Percentiles rank a stretch among this genome's conserved stretches.
phyloP scores from a whole-genome alignment of 2,113 vertebrate genomes.

The Psilopsiagon aurifrons region DNA sequence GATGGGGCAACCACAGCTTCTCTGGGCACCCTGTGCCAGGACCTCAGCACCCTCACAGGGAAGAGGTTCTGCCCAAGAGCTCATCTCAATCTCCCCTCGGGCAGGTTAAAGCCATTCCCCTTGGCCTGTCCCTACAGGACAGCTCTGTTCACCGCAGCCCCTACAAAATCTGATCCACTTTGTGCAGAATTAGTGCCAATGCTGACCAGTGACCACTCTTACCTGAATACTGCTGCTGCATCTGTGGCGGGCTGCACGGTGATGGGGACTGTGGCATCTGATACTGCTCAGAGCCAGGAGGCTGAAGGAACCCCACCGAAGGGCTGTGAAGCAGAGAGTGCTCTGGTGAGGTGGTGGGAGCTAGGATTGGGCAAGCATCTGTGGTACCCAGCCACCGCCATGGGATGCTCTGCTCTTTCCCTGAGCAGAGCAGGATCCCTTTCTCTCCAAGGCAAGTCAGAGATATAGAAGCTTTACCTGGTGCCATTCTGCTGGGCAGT shows the following conservation, averaged over 20 bases:
- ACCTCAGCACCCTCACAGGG: background rate
- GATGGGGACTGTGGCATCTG: slow-evolving; percentile 93
- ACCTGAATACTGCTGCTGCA: slow-evolving; percentile 99
- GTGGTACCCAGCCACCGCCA: background rate
- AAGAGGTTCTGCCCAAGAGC: background rate
- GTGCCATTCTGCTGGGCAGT: slow-evolving; percentile 94
- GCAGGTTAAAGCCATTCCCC: background rate
- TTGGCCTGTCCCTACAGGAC: background rate
- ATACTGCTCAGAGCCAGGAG: slow-evolving; percentile 95
- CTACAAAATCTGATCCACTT: background rate
- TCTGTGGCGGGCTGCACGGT: slow-evolving; percentile 93
- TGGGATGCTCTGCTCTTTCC: background rate
- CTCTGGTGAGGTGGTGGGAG: background rate
- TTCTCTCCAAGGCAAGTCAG: background rate
- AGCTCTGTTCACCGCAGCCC: background rate
- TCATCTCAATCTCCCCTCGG: background rate
- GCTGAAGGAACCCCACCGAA: slow-evolving; percentile 92
- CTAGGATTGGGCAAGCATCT: background rate
- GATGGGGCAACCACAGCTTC: no score
- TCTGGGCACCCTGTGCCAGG: background rate
- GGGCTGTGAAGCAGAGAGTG: slow-evolving; percentile 76
- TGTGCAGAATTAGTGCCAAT: accelerated
- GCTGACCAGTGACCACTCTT: background rate
- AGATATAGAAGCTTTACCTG: slow-evolving; percentile 74
- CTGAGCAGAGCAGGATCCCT: background rate